Evolutionary conservation across 1,140 invertebrate species (phyloP), one percentile per base, ranked within the genome.

Genomic region (Bicyclus anynana): DNA sequence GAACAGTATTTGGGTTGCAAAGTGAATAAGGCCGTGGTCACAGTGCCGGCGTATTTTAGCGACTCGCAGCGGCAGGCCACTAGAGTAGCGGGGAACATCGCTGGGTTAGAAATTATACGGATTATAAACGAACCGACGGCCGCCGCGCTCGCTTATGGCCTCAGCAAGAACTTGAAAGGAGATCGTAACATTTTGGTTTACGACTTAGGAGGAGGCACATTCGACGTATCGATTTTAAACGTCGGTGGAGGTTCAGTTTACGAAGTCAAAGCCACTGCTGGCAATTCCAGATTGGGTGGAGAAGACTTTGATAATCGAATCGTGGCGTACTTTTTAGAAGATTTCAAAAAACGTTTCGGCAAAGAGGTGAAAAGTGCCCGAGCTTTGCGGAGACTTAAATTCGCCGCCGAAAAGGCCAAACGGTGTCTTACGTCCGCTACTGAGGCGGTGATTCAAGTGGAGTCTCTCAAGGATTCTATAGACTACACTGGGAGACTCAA

Each of bases 331-430:
- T 81, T 90, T 16, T 74, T 75, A 35, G 79, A 90, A 20, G 90
- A 91, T 57, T 89, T 91, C 38, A 70, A 76, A n/a, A 84, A 88
- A 16, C 82, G 80, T 23, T 90, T 79, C 63, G 88, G 86, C 27
- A 90, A 86, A 52, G 90, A 92, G 62, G 64, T 91, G 27, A 82
- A 67, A 18, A 64, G 49, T 56, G 65, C 87, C 0, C 77, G 89
- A 56, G 80, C 90, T 35, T 55, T 96, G 10, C 86, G 95, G 47
- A 89, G 94, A 37, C 81, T 97, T 20, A 90, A 94, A 70, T 95
- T 93, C 0, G 95, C 95, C 6, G 95, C 94, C 61, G 96, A 97
- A 84, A 89, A 93, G 55, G 94, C 95, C 1, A 97, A 97, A 87
- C 81, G 94, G 60, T 94, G 93, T 5, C 76, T 97, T 5, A 95